Conservation (phyloP, 2,113 vertebrate genomes). For the Neotragus pygmaeus region DNA sequence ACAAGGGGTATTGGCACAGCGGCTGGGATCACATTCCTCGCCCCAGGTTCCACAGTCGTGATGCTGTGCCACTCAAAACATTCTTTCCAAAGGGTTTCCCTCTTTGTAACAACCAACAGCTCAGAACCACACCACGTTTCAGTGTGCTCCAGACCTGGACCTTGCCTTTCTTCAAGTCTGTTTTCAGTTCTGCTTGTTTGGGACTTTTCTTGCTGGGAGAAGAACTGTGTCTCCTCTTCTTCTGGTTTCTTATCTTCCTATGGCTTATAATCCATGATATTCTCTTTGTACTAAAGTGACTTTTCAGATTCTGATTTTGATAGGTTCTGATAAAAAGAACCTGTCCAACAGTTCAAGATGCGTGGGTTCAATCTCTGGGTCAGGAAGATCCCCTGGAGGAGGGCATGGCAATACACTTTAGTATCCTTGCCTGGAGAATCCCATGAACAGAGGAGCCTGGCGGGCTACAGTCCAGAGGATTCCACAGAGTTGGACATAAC, state of each 20-base stretch:
- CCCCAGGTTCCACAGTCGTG: rapidly evolving
- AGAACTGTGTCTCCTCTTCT: background rate
- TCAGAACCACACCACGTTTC: background rate
- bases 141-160: background rate
- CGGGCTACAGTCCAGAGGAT: background rate
- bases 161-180: background rate
- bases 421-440: background rate
- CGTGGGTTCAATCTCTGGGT: background rate
- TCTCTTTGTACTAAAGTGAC: background rate
- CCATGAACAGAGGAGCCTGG: background rate
- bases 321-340: background rate
- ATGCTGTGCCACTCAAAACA: background rate
- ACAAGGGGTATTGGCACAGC: background rate
- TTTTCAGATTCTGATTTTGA: background rate
- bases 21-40: too few relatives aligned
- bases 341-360: background rate
- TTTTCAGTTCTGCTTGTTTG: background rate
- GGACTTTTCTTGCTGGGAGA: background rate
- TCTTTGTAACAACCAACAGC: background rate
- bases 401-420: background rate
- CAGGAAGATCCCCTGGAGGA: background rate
- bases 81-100: background rate
- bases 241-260: background rate
- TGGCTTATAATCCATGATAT: background rate
- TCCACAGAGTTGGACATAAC: background rate